Evolutionary conservation across 2,797 vertebrate genomes (phyloP).

Genomic region (Darevskia mixta): DNA sequence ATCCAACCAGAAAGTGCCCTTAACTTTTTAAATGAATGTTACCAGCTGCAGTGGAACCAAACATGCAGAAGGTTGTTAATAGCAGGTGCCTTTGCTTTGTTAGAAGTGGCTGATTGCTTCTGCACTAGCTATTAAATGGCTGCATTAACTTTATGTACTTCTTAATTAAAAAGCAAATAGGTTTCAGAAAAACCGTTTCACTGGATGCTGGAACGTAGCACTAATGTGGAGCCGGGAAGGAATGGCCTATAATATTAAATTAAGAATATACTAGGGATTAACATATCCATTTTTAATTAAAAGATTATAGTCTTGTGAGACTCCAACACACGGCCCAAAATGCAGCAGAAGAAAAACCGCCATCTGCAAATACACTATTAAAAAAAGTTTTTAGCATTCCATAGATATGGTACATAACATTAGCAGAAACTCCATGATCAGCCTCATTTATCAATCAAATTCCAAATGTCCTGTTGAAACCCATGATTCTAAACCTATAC

Average conservation of each 20-base stretch:
- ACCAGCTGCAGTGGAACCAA: not conserved
- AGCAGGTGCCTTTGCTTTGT: conserved; percentile 4
- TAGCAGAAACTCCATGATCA: too few species aligned
- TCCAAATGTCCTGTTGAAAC: not conserved
- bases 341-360: not conserved
- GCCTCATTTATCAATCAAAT: not conserved
- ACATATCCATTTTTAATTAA: conserved; percentile 39
- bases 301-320: conserved; percentile 31
- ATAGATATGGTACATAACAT: not conserved
- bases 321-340: not conserved
- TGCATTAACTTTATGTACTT: conserved; percentile 6
- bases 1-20: not conserved
- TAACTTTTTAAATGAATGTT: conserved; percentile 17
- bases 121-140: not conserved
- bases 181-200: conserved; percentile 3
- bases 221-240: not conserved
- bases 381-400: not conserved
- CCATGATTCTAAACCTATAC: not conserved
- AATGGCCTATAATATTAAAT: conserved; percentile 16
- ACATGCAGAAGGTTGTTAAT: conserved; percentile 10
- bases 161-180: conserved; percentile 27
- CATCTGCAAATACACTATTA: not conserved
- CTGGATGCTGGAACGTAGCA: not conserved
- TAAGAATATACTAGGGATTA: conserved; percentile 26
- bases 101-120: conserved; percentile 9